A percentile compares a stretch with the other conserved stretches of the same genome.
phyloP scores from a whole-genome alignment of 2,797 vertebrate species.

The Salmo trutta region DNA sequence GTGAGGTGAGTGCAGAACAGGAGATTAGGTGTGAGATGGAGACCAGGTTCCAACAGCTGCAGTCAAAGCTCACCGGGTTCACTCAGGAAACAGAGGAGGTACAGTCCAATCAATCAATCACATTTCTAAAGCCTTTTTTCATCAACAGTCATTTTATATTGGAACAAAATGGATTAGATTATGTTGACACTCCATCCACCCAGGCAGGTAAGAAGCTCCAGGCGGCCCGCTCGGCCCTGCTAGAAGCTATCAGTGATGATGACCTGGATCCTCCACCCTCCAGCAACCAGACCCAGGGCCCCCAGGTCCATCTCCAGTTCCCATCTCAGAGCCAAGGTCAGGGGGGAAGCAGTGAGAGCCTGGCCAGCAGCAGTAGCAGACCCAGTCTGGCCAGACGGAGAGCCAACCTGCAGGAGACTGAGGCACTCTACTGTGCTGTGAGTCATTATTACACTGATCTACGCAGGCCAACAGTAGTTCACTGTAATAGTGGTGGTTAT shows the following conservation, averaged over 20 bases:
- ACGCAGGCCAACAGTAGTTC: neutral
- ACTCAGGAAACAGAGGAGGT: conserved; percentile 82
- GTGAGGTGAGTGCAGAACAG: conserved; percentile 76
- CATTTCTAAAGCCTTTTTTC: neutral
- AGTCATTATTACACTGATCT: conserved; percentile 34
- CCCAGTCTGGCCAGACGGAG: conserved; percentile 71
- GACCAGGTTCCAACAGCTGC: conserved; percentile 81
- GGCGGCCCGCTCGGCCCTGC: conserved; percentile 48
- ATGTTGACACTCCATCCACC: too few relatives aligned
- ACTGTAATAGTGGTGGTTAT: neutral
- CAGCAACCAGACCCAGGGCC: conserved; percentile 25
- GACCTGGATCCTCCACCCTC: conserved; percentile 61
- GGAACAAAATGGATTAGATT: too few relatives aligned
- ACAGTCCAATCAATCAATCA: conserved; percentile 4
- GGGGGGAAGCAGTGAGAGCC: conserved; percentile 71
- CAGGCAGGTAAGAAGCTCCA: conserved; percentile 60
- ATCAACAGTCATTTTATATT: too few relatives aligned
- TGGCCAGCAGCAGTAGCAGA: conserved; percentile 41
- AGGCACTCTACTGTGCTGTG: conserved; percentile 80
- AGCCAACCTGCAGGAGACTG: conserved; percentile 80
- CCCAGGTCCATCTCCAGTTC: conserved; percentile 52
- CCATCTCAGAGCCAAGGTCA: conserved; percentile 49
- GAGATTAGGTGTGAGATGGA: conserved; percentile 81
- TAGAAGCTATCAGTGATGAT: conserved; percentile 65
- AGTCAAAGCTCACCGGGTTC: conserved; percentile 72